Conservation (phyloP, 2,888 invertebrate genomes). For the Drosophila limbata region DNA sequence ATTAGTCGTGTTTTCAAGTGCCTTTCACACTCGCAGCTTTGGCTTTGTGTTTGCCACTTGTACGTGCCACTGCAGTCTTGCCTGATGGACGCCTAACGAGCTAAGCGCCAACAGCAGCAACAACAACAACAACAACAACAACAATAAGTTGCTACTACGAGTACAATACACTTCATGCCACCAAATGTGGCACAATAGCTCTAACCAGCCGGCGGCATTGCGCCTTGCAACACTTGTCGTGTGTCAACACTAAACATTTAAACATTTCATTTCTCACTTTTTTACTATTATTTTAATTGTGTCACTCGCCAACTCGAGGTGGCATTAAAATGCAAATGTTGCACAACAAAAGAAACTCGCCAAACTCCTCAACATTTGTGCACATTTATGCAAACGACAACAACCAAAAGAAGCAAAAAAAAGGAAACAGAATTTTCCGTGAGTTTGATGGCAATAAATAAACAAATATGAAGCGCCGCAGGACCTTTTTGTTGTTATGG, state of each 20-base stretch:
- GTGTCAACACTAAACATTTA: constrained; percentile 66
- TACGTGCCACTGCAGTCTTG: constrained; percentile 59
- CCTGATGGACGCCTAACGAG: constrained; percentile 68
- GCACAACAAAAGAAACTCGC: constrained; percentile 38
- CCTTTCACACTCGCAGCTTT: constrained; percentile 54
- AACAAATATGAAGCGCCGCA: constrained; percentile 66
- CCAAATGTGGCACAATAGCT: constrained; percentile 60
- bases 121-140: constrained; percentile 35
- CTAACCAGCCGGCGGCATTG: constrained; percentile 52
- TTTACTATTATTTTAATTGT: constrained; percentile 55
- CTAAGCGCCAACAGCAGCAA: constrained; percentile 54
- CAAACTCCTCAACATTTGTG: constrained; percentile 48
- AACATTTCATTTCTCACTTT: constrained; percentile 42
- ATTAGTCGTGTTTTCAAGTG: constrained; percentile 78
- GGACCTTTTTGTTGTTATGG: constrained; percentile 59
- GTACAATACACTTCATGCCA: constrained; percentile 24
- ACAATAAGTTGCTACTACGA: constrained; percentile 33
- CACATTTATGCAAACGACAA: constrained; percentile 37
- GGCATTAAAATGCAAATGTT: constrained; percentile 61
- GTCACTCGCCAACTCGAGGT: constrained; percentile 26
- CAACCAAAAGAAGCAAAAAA: not conserved
- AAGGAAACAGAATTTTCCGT: constrained; percentile 15
- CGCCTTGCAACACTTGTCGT: constrained; percentile 59
- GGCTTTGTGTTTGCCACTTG: constrained; percentile 51
- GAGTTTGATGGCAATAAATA: constrained; percentile 64